These are phyloP conservation scores for Cynocephalus volans DNA, from an alignment of 2,113 vertebrate species.

Conservation along the genomic window DNA sequence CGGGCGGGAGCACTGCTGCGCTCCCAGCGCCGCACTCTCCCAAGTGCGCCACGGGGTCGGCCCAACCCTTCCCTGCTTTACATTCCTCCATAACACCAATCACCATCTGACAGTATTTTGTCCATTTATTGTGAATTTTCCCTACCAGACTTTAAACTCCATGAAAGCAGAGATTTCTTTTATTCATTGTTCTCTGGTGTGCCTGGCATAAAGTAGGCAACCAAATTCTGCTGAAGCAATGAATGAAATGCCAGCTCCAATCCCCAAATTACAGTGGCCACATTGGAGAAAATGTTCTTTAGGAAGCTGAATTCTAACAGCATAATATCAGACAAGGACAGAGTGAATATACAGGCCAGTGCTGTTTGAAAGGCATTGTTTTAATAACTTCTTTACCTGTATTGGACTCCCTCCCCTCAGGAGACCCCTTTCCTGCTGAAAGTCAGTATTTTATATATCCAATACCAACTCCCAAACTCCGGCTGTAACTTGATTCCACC, in stretches of 20 bases:
- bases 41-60: too few relatives aligned
- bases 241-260: constrained; percentile 7
- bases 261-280: not conserved
- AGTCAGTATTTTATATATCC: not conserved
- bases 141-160: constrained; percentile 2
- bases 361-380: constrained; percentile 11
- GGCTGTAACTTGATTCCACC: not conserved
- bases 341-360: not conserved
- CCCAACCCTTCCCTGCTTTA: not conserved
- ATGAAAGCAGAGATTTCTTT: not conserved
- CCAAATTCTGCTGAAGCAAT: not conserved
- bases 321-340: not conserved
- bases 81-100: not conserved
- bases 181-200: not conserved
- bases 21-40: too few relatives aligned
- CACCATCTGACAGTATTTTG: not conserved
- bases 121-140: not conserved
- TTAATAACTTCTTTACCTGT: constrained; percentile 60
- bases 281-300: not conserved
- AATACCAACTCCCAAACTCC: not conserved
- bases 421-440: not conserved
- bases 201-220: not conserved
- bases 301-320: constrained; percentile 7
- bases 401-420: not conserved
- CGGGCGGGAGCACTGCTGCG: too few relatives aligned